Percentiles rank a stretch among this genome's conserved stretches.
Evolutionary conservation across 2,888 invertebrate species (phyloP).

Genomic region (Agonopterix heracliana): DNA sequence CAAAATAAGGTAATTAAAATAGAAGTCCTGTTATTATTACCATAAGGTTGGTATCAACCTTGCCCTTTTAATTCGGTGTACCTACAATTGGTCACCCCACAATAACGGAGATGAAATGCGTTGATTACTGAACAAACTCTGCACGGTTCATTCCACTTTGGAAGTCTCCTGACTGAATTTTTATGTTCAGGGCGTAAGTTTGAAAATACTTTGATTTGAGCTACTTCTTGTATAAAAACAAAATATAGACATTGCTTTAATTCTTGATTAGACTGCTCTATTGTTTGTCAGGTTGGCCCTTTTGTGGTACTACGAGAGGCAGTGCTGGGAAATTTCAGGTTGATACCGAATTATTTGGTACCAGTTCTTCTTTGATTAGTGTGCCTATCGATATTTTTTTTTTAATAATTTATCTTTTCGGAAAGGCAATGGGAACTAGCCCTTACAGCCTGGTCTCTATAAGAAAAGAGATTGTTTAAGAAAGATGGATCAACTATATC

Average conservation of each 20-base stretch:
- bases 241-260: conserved; percentile 16
- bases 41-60: not conserved
- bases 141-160: conserved; percentile 8
- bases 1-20: too few relatives aligned
- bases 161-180: too few relatives aligned
- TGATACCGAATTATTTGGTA: too few relatives aligned
- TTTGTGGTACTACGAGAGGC: not conserved
- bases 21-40: not conserved
- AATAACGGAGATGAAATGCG: conserved; percentile 21
- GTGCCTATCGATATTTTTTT: too few relatives aligned
- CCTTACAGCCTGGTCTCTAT: too few relatives aligned
- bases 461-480: too few relatives aligned
- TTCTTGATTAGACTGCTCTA: conserved; percentile 17
- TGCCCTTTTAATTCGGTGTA: not conserved
- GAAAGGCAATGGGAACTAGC: too few relatives aligned
- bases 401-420: too few relatives aligned
- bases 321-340: too few relatives aligned
- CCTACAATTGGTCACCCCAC: conserved; percentile 14
- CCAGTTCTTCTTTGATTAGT: too few relatives aligned
- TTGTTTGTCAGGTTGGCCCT: conserved; percentile 10
- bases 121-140: conserved; percentile 36
- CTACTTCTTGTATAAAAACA: conserved; percentile 15
- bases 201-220: not conserved
- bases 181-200: too few relatives aligned
- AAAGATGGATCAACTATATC: too few relatives aligned